A percentile compares a stretch with the other conserved stretches of the same genome.
phyloP scores from a whole-genome alignment of 1,140 invertebrate species.

The Drosophila erecta region DNA sequence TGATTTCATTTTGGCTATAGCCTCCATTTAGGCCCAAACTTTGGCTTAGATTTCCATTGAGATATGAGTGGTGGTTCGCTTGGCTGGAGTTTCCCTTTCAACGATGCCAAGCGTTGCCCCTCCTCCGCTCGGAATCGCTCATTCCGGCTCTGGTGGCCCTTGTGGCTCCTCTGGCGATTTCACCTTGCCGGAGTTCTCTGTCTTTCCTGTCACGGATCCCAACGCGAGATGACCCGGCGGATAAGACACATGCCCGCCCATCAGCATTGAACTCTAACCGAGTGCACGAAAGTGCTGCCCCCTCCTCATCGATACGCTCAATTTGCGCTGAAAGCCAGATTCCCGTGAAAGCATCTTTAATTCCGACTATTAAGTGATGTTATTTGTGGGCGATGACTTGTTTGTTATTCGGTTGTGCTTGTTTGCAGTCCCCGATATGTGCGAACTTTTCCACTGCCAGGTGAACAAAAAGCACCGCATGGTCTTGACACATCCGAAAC shows the following conservation, averaged over 20 bases:
- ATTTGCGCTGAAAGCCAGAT: conserved; percentile 61
- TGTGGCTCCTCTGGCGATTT: conserved; percentile 32
- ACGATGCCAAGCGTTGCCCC: background rate
- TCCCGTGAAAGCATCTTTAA: conserved; percentile 58
- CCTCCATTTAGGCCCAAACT: conserved; percentile 44
- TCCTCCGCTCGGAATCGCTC: background rate
- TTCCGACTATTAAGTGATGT: conserved; percentile 23
- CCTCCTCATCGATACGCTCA: conserved; percentile 47
- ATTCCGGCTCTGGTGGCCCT: background rate
- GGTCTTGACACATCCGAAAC: conserved; percentile 52
- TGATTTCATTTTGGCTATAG: conserved; percentile 47
- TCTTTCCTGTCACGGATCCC: conserved; percentile 16
- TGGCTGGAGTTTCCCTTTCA: conserved; percentile 61
- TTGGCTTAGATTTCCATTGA: conserved; percentile 53
- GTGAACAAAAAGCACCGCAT: conserved; percentile 14
- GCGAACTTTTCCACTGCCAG: conserved; percentile 25
- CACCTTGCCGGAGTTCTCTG: conserved; percentile 59
- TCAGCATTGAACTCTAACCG: conserved; percentile 32
- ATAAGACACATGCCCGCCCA: conserved; percentile 13
- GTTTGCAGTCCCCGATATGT: conserved; percentile 13
- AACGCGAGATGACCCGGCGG: conserved; percentile 19
- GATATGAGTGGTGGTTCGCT: conserved; percentile 60
- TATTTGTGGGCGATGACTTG: conserved; percentile 26
- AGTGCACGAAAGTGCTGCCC: background rate
- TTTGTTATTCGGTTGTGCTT: no score